Conservation (phyloP, 2,888 invertebrate species). For the Pristionchus mayeri region DNA sequence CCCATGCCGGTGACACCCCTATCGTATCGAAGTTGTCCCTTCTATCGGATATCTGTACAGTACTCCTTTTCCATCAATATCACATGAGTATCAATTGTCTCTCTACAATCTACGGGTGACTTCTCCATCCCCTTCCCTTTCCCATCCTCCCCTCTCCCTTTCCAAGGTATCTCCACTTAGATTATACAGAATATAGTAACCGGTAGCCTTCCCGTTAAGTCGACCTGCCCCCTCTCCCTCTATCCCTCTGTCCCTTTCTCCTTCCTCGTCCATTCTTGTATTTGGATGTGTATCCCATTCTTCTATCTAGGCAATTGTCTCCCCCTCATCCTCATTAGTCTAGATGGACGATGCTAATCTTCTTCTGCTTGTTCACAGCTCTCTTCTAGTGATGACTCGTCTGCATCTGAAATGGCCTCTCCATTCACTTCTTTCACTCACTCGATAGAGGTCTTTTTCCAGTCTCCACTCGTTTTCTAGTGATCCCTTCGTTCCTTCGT, state of each 20-base stretch:
- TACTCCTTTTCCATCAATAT: neutral
- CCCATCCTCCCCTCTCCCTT: neutral
- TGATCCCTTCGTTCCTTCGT: neutral
- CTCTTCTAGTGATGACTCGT: neutral
- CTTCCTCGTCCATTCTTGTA: neutral
- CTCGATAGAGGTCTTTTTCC: neutral
- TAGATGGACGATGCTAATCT: neutral
- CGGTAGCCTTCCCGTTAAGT: neutral
- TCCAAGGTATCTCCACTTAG: neutral
- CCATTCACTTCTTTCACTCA: neutral
- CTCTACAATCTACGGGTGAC: constrained; percentile 27
- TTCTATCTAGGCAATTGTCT: constrained; percentile 36
- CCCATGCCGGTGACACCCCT: constrained; percentile 18
- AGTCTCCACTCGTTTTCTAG: constrained; percentile 1
- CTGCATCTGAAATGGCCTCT: neutral
- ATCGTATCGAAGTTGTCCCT: neutral
- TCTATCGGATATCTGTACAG: neutral
- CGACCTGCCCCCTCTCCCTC: neutral
- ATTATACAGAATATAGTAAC: constrained; percentile 9
- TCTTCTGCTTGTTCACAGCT: neutral
- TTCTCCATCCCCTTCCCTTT: neutral
- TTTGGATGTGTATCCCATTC: neutral
- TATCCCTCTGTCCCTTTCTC: neutral
- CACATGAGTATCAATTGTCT: constrained; percentile 13
- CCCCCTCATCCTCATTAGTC: neutral